Evolutionary conservation across 2,113 vertebrate species (phyloP).

Genomic region (Bubo scandiacus): DNA sequence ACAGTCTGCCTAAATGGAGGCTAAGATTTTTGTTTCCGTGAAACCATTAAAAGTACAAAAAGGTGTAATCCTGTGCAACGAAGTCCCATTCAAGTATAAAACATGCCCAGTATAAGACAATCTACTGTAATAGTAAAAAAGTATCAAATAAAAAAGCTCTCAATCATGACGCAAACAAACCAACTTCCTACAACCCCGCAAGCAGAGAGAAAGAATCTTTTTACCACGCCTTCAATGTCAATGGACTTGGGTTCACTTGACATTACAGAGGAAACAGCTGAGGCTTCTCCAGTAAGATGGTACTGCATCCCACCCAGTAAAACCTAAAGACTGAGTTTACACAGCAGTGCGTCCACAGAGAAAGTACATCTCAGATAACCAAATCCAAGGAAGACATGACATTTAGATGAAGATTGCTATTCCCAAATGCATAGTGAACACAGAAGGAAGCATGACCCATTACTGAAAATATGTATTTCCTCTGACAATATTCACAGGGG

Average conservation of each 20-base stretch:
- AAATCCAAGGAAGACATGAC: neutral
- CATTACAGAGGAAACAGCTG: neutral
- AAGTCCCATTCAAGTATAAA: neutral
- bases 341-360: neutral
- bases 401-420: neutral
- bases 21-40: neutral
- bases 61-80: neutral
- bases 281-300: neutral
- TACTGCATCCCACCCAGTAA: neutral
- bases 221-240: neutral
- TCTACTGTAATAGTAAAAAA: neutral
- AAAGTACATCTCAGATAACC: neutral
- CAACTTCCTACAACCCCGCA: neutral
- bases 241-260: neutral
- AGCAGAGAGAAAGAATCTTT: neutral
- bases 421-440: neutral
- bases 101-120: neutral
- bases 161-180: neutral
- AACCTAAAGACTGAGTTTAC: neutral
- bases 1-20: neutral
- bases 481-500: neutral
- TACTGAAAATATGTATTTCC: conserved; percentile 8
- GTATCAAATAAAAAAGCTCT: neutral
- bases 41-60: neutral
- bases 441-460: neutral